Conservation (phyloP, 1,140 invertebrate species). For the Oedothorax gibbosus region DNA sequence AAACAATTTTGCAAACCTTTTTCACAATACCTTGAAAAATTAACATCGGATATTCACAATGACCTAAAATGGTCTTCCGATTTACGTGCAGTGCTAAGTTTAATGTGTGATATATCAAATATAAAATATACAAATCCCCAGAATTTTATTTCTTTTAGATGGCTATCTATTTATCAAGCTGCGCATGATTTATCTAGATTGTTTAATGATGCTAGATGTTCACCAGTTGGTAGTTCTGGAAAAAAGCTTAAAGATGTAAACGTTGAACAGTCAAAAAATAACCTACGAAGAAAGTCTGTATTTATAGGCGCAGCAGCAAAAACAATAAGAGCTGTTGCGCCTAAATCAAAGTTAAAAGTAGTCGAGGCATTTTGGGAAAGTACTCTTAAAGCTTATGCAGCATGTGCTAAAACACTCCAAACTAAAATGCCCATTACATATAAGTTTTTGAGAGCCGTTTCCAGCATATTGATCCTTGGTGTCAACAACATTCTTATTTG, state of each 20-base stretch:
- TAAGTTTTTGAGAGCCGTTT: not conserved
- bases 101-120: slow-evolving; percentile 62
- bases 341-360: too few relatives aligned
- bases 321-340: too few relatives aligned
- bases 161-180: slow-evolving; percentile 64
- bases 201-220: too few relatives aligned
- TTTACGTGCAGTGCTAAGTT: slow-evolving; percentile 50
- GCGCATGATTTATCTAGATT: slow-evolving; percentile 42
- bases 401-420: not conserved
- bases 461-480: not conserved
- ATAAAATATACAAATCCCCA: slow-evolving; percentile 63
- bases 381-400: not conserved
- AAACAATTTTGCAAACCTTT: slow-evolving; percentile 64
- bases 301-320: too few relatives aligned
- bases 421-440: not conserved
- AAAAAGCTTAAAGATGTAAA: too few relatives aligned
- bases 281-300: too few relatives aligned
- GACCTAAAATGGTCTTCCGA: slow-evolving; percentile 65
- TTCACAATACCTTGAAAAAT: slow-evolving; percentile 54
- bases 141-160: slow-evolving; percentile 61
- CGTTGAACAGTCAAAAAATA: too few relatives aligned
- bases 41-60: slow-evolving; percentile 62
- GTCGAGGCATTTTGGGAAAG: too few relatives aligned
- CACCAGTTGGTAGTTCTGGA: too few relatives aligned
- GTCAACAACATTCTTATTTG: not conserved